Conservation (phyloP, 2,888 invertebrate genomes). For the Yponomeuta plumbellus region DNA sequence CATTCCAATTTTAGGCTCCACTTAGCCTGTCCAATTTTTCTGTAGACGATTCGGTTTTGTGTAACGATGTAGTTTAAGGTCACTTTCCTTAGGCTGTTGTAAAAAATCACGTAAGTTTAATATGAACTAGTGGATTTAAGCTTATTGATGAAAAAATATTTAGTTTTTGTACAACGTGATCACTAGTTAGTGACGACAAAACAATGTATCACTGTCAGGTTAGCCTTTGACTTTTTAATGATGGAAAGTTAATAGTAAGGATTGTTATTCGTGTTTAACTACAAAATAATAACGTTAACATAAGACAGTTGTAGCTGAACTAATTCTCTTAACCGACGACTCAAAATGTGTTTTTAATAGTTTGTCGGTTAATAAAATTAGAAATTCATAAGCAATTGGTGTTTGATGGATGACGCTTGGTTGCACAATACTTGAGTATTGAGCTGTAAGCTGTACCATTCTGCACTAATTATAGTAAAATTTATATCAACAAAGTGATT, state of each 20-base stretch:
- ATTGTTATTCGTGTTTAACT: conserved; percentile 14
- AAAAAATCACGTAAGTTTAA: conserved; percentile 58
- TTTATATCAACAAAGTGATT: background rate
- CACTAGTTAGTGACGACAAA: conserved; percentile 48
- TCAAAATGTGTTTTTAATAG: conserved; percentile 1
- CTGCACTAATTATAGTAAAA: background rate
- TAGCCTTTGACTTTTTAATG: background rate
- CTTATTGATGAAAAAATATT: conserved; percentile 39
- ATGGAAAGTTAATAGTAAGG: background rate
- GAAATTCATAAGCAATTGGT: background rate
- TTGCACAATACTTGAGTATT: background rate
- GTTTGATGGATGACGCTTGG: background rate
- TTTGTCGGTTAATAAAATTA: conserved; percentile 6
- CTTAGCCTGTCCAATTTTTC: background rate
- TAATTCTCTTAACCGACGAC: conserved; percentile 8
- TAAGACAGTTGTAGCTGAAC: background rate
- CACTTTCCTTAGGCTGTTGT: conserved; percentile 36
- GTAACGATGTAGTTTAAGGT: conserved; percentile 1
- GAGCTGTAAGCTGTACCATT: background rate
- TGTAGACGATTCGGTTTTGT: background rate
- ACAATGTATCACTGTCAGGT: conserved; percentile 19
- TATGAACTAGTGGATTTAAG: conserved; percentile 51
- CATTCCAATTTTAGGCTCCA: background rate
- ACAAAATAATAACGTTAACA: background rate
- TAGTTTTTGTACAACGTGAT: conserved; percentile 69